Evolutionary conservation across 2,797 vertebrate species (phyloP), one percentile per base, ranked within the genome.

Genomic region (Helostoma temminkii): DNA sequence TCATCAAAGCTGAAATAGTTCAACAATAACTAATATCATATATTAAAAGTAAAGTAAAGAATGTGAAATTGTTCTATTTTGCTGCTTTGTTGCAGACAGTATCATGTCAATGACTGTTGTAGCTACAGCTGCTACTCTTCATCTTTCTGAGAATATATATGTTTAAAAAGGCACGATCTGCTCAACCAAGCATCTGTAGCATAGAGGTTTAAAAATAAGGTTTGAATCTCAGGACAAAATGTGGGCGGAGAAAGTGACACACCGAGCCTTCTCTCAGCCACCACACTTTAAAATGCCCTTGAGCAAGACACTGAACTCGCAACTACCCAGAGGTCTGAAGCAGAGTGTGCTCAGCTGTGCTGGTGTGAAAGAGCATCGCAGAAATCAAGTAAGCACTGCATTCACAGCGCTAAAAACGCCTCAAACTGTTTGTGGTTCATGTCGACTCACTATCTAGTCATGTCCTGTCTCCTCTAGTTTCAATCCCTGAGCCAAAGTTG

Each of bases 281-380:
- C 56, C 47, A 21, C 22, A 21, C 58, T 60, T 45, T 46, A 56
- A 45, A 80, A 78, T 70, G 75, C 74, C 81, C 82, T 80, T 73
- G 74, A 87, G 79, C 67, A 71, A 82, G 76, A 28, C 68, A 42
- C 43, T 68, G 71, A 85, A 76, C 80, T 78, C 55, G 15, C 46
- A 56, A 25, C 65, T 50, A 74, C 59, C 66, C 71, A 58, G 55
- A 71, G 67, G 71, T 74, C 34, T 21, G 3, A 28, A 65, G 39
- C 56, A 37, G 57, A 39, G 63, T 56, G 54, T 19, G 41, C 34
- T 60, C 22, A 15, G 15, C 16, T 3, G 5, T 4, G 15, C 16
- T 4, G 8, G 57, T 25, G 15, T 22, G 26, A 57, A 42, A 39
- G 11, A 70, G 15, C 18, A 25, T 18, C 18, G 12, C 50, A 37